These are phyloP conservation scores for Microcebus murinus DNA, from an alignment of 2,113 vertebrate genomes.

Conservation along the genomic window DNA sequence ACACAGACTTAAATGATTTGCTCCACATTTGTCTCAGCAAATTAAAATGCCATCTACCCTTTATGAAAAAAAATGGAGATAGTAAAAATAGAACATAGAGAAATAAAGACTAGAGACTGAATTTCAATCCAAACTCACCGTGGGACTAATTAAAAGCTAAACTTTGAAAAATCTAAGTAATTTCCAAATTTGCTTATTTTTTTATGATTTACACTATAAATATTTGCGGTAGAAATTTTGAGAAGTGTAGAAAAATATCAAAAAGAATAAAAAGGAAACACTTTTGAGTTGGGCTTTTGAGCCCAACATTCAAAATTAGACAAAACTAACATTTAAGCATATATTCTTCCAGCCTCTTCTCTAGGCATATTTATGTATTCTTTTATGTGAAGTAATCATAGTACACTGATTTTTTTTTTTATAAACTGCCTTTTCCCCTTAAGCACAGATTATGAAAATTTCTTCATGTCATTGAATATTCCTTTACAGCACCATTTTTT, in stretches of 20 bases:
- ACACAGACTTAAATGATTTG: conserved; percentile 54
- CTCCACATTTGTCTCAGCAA: conserved; percentile 52
- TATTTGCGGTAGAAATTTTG: background rate
- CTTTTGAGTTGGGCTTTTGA: background rate
- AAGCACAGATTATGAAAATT: background rate
- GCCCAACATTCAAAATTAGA: background rate
- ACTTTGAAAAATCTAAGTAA: conserved; percentile 24
- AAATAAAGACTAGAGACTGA: conserved; percentile 32
- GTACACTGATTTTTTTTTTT: background rate
- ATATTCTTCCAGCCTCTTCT: background rate
- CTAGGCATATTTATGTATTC: background rate
- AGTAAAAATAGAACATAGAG: conserved; percentile 44
- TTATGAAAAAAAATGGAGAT: conserved; percentile 51
- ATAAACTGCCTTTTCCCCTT: background rate
- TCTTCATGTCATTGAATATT: background rate
- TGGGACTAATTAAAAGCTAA: conserved; percentile 64
- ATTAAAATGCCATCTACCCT: conserved; percentile 58
- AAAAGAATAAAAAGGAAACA: background rate
- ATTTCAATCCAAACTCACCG: conserved; percentile 18
- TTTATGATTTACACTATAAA: conserved; percentile 25
- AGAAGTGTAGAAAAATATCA: background rate
- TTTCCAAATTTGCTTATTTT: background rate
- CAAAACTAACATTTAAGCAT: background rate
- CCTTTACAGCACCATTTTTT: background rate
- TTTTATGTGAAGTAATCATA: background rate